These are phyloP conservation scores for Spisula solida DNA, from an alignment of 2,888 invertebrate genomes.

Conservation along the genomic window DNA sequence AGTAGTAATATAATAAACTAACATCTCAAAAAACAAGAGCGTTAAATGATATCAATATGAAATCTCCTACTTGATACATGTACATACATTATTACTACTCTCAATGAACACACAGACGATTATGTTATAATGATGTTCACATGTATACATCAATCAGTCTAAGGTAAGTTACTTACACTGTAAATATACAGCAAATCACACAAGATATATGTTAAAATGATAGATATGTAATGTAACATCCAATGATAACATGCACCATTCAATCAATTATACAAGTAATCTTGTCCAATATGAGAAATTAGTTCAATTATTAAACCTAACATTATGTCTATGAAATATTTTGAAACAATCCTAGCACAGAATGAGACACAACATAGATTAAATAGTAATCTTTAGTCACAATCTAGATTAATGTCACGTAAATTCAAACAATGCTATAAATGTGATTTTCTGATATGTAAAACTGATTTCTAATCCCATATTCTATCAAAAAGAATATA, in stretches of 20 bases:
- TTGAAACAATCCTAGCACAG: not conserved
- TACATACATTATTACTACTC: not conserved
- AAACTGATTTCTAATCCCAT: not conserved
- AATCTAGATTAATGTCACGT: not conserved
- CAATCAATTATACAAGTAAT: not conserved
- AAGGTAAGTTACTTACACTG: too few relatives aligned
- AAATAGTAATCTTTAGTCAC: not conserved
- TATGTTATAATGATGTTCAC: not conserved
- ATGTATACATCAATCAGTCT: not conserved
- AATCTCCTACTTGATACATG: not conserved
- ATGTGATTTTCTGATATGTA: not conserved
- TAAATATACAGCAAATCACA: too few relatives aligned
- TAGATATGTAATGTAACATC: too few relatives aligned
- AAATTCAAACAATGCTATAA: not conserved
- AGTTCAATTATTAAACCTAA: not conserved
- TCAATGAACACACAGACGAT: not conserved
- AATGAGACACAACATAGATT: not conserved
- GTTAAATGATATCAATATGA: not conserved
- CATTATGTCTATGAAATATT: not conserved
- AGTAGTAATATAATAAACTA: not conserved
- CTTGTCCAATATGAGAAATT: not conserved
- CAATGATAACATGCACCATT: too few relatives aligned
- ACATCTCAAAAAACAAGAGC: not conserved
- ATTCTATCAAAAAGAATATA: not conserved
- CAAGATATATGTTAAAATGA: too few relatives aligned